phyloP scores from a whole-genome alignment of 2,888 invertebrate species.

The Pimpla rufipes region DNA sequence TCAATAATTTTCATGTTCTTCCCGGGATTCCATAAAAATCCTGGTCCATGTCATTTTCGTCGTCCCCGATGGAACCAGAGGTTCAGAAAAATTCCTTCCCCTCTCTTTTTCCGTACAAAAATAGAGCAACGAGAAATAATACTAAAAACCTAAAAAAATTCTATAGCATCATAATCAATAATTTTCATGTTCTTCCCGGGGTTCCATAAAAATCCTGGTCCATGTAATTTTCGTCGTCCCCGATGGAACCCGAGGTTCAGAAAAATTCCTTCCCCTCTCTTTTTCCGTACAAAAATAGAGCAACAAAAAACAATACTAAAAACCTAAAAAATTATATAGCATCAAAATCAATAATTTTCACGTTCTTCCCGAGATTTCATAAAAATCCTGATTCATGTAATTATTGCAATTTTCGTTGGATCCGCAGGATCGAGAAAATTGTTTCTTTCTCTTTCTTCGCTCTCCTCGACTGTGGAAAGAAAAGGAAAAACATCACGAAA shows the following conservation, averaged over 20 bases:
- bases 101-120: background rate
- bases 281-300: background rate
- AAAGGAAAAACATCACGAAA: no score
- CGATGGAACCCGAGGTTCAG: background rate
- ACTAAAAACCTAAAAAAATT: background rate
- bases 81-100: background rate
- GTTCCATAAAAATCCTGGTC: constrained; percentile 37
- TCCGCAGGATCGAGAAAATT: background rate
- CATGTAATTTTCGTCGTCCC: constrained; percentile 50
- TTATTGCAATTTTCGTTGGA: constrained; percentile 37
- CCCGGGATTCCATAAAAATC: constrained; percentile 35
- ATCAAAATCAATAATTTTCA: background rate
- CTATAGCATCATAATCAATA: no score
- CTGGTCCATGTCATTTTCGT: constrained; percentile 48
- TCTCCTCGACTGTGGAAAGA: no score
- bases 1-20: constrained; percentile 9
- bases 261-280: background rate
- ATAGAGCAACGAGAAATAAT: background rate
- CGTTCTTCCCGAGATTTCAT: constrained; percentile 22
- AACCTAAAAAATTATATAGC: background rate
- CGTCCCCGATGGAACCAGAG: background rate
- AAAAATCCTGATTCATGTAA: constrained; percentile 42
- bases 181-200: constrained; percentile 18
- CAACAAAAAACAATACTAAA: background rate
- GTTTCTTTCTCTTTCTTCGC: background rate